Evolutionary conservation across 2,888 invertebrate species (phyloP), one percentile per base, ranked within the genome.

Genomic region (Exephanes ischioxanthus): DNA sequence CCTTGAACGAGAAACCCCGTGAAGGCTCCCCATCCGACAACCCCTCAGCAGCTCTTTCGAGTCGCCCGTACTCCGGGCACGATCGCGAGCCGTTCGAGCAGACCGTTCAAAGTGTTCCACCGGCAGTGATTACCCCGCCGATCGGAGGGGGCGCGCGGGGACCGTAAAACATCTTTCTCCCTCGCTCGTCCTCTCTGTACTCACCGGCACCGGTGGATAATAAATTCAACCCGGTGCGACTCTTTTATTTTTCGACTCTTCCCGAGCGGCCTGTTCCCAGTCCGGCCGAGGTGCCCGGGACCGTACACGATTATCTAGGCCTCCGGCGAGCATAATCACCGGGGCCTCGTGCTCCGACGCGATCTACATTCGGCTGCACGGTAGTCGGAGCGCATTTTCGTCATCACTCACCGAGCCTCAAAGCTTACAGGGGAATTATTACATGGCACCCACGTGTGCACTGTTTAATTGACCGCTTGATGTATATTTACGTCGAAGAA

Each of bases 1-100:
- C 84, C 84, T 84, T 80, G 77, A 77, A 84, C 76, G 72, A 77
- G 76, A 84, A 84, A 72, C 51, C 70, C 70, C 51, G 51, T 48
- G 63, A 71, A 63, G 33, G 26, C n/a, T 6, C 19, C 53, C 2
- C 33, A 11, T 33, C 16, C 33, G 7, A 30, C 75, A 75, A 58
- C 37, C 71, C 77, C 51, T 41, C 68, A 58, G 66, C 55, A 19
- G 6, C 9, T 45, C 67, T 41, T 73, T 51, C 37, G 37, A 48
- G 51, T 63, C 72, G 72, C 66, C 37, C 66, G 66, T 53, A 19
- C 66, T 53, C 22, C 58, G 11, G 11, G 16, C 16, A 55, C 22
- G 55, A 67, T 67, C 67, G 37, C 37, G 53, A 30, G 63, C 63
- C 26, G 76, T 55, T 67, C 37, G 41, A 30, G 11, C 26, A 30